These are phyloP conservation scores for Chiloscyllium punctatum DNA, from an alignment of 2,797 vertebrate genomes.

Conservation along the genomic window DNA sequence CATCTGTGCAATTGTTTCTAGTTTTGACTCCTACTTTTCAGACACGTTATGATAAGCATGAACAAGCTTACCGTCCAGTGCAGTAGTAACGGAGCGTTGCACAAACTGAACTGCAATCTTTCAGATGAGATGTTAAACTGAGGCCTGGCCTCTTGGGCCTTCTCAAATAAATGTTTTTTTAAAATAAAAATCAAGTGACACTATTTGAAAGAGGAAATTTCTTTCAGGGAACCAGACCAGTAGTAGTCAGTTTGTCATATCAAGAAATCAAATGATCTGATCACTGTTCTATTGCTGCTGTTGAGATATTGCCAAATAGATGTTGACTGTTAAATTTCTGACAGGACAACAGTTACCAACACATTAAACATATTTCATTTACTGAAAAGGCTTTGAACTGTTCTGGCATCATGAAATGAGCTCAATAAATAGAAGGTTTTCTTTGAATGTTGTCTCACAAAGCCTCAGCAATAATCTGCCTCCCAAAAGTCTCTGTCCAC, in stretches of 20 bases:
- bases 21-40: not conserved
- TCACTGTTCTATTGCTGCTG: not conserved
- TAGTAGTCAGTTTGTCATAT: not conserved
- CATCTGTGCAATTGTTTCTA: not conserved
- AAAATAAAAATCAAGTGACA: too few relatives aligned
- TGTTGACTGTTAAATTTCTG: not conserved
- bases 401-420: too few relatives aligned
- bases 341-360: not conserved
- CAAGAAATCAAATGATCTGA: too few relatives aligned
- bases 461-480: not conserved
- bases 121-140: too few relatives aligned
- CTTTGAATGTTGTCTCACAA: not conserved
- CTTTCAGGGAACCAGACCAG: too few relatives aligned
- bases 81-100: not conserved
- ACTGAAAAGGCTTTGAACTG: not conserved
- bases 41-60: not conserved
- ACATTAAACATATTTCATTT: not conserved
- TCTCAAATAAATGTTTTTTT: too few relatives aligned
- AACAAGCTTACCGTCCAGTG: not conserved
- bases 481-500: not conserved
- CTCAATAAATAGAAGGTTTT: not conserved
- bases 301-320: not conserved
- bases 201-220: too few relatives aligned
- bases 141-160: too few relatives aligned
- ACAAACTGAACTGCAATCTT: too few relatives aligned